These are phyloP conservation scores for Neotoma lepida DNA, from an alignment of 2,113 vertebrate species.

Conservation along the genomic window DNA sequence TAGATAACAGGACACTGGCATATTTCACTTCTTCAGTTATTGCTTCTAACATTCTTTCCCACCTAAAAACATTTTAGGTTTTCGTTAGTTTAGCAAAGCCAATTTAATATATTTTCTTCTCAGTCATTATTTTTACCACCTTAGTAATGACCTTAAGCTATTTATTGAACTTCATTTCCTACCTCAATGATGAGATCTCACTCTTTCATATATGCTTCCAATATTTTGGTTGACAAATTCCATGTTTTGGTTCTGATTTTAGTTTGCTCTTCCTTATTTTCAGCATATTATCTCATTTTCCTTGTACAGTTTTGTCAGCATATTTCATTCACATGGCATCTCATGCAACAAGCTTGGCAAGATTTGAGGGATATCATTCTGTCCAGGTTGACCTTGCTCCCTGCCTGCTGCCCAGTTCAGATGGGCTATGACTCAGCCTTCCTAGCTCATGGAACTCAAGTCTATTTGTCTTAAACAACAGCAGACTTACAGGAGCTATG, in stretches of 20 bases:
- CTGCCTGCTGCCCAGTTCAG: not conserved
- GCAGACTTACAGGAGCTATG: not conserved
- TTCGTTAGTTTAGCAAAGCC: not conserved
- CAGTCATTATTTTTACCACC: not conserved
- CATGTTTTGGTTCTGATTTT: not conserved
- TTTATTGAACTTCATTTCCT: not conserved
- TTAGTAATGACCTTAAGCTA: not conserved
- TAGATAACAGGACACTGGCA: not conserved
- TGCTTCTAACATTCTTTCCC: not conserved
- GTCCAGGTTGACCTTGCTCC: not conserved
- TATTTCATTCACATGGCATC: not conserved
- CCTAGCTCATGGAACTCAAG: not conserved
- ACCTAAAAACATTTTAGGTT: not conserved
- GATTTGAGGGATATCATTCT: not conserved
- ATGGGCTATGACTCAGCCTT: not conserved
- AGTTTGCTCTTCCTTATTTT: not conserved
- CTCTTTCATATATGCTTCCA: not conserved
- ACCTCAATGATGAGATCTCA: not conserved
- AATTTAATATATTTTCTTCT: not conserved
- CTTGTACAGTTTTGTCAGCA: not conserved
- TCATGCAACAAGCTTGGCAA: not conserved
- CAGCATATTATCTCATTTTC: not conserved
- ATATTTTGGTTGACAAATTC: not conserved
- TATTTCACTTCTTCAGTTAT: constrained; percentile 9
- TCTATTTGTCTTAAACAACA: not conserved